Conservation (phyloP, 2,113 vertebrate genomes). For the Clupea harengus region DNA sequence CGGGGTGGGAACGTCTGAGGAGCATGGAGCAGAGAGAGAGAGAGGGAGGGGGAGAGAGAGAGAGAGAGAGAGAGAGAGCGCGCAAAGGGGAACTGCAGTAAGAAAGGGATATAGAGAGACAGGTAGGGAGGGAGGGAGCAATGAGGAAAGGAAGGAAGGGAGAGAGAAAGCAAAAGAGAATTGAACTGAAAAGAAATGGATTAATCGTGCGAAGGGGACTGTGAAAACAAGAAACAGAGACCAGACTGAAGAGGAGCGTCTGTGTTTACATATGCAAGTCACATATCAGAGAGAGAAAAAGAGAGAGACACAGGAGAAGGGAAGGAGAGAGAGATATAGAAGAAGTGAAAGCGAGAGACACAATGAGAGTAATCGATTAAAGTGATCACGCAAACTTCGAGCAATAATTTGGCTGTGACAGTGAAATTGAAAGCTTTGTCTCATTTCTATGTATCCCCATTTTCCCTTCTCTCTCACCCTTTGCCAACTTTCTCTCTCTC, state of each 20-base stretch:
- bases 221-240: neutral
- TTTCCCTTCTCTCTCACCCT: neutral
- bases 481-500: neutral
- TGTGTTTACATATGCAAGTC: neutral
- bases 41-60: neutral
- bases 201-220: neutral
- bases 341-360: neutral
- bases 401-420: neutral
- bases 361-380: neutral
- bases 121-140: neutral
- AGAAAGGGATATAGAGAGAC: neutral
- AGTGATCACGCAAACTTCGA: neutral
- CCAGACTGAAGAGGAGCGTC: neutral
- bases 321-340: neutral
- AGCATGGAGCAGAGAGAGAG: neutral
- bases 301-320: neutral
- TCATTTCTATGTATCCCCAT: neutral
- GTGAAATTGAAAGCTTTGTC: neutral
- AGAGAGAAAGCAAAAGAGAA: neutral
- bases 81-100: neutral
- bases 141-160: neutral
- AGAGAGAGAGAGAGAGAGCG: neutral
- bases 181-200: neutral
- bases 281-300: neutral
- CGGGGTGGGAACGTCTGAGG: neutral